Conservation (phyloP, 2,797 vertebrate genomes). For the Megaceryle alcyon region DNA sequence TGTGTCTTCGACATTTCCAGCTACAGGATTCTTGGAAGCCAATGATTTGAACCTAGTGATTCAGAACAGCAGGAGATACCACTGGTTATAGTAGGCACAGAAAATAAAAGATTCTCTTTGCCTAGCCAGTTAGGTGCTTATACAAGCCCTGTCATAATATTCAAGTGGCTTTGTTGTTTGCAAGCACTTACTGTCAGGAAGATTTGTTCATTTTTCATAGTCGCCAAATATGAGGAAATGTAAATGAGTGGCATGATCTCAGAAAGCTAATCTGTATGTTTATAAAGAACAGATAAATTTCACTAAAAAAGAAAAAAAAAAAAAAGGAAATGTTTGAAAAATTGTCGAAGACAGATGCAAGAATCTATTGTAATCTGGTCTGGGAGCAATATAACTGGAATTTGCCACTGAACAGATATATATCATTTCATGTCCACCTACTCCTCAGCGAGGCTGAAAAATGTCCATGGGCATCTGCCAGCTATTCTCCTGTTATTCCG, state of each 20-base stretch:
- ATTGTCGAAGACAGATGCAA: background rate
- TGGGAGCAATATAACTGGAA: background rate
- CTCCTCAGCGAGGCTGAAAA: background rate
- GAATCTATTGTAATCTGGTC: background rate
- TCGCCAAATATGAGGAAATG: background rate
- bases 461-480: background rate
- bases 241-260: background rate
- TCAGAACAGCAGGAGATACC: slow-evolving; percentile 39
- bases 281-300: background rate
- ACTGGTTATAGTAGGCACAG: background rate
- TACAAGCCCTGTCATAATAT: background rate
- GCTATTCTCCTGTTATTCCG: slow-evolving; percentile 1
- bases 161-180: slow-evolving; percentile 9
- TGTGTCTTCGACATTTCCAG: background rate
- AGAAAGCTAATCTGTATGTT: background rate
- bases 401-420: background rate
- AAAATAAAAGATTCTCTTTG: background rate
- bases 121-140: background rate
- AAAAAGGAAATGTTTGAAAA: background rate
- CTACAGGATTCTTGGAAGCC: slow-evolving; percentile 14
- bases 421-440: background rate
- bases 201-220: background rate
- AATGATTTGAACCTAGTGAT: slow-evolving; percentile 38
- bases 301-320: background rate
- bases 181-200: background rate